Evolutionary conservation across 1,140 invertebrate species (phyloP), one percentile per base, ranked within the genome.

Genomic region (Sycobia sp.): DNA sequence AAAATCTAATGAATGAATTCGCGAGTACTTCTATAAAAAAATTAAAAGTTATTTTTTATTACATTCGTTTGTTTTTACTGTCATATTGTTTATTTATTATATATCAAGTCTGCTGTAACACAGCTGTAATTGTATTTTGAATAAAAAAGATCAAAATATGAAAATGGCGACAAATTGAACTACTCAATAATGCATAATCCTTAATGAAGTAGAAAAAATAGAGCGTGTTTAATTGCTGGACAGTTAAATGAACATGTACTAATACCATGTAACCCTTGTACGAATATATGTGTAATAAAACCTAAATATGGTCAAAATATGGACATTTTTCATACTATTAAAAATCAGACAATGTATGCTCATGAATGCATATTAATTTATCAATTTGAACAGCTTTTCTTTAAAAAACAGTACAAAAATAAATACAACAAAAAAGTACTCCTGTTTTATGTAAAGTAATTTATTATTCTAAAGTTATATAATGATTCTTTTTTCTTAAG

Each of bases 191-290:
- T 36, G 27, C 27, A 63, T 57, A 63, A 51, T 51, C 53, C 54
- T 63, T 57, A 34, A 47, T 39, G 25, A 50, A 43, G 20, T 47
- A 55, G 14, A 60, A 73, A 72, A 70, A 76, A 78, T 76, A 78
- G 74, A 77, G 78, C 69, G 78, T 80, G 77, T 81, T 82, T 82
- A 78, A 82, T 82, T 82, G 80, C 80, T 82, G 80, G 80, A 80
- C 80, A 81, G 79, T 82, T 82, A 78, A 82, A 82, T 80, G 74
- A 80, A 79, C 75, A 81, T 82, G 80, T 82, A 82, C 80, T 81
- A 81, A 79, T 81, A 82, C 78, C 74, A 76, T 81, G 77, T 82
- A 82, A 81, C 74, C 77, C 77, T 80, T 76, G 76, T 82, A 81
- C 74, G 77, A 81, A 81, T 82, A 80, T 82, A 81, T 81, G 79